Percentiles rank a stretch among this genome's conserved stretches.
Evolutionary conservation across 2,888 invertebrate species (phyloP).

Genomic region (Eudasyphora cyanicolor): DNA sequence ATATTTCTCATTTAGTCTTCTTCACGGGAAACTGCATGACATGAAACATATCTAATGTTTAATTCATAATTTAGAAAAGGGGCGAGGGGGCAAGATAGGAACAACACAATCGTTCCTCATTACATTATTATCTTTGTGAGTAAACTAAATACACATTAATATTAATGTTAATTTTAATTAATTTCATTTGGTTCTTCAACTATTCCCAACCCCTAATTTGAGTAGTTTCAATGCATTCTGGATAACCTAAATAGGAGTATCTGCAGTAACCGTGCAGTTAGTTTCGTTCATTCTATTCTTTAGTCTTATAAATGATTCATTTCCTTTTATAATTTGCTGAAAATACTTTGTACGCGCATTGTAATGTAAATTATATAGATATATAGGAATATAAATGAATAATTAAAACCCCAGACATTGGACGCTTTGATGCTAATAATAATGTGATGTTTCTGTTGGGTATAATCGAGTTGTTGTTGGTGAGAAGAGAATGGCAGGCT

Average conservation of each 20-base stretch:
- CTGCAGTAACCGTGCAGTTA: conserved; percentile 10
- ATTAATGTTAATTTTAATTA: conserved; percentile 22
- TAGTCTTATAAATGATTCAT: conserved; percentile 45
- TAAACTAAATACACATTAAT: background rate
- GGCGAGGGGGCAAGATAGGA: background rate
- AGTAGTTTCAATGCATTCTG: background rate
- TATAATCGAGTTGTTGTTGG: background rate
- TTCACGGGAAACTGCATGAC: background rate
- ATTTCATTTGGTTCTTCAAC: background rate
- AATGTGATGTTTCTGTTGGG: background rate
- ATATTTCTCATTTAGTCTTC: background rate
- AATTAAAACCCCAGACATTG: background rate
- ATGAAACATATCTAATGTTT: background rate
- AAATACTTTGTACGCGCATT: background rate
- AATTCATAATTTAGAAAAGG: background rate
- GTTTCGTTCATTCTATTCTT: conserved; percentile 2
- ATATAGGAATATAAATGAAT: background rate
- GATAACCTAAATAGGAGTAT: conserved; percentile 25
- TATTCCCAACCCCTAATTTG: background rate
- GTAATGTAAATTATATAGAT: conserved; percentile 2
- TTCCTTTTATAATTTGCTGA: conserved; percentile 29
- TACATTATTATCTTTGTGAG: background rate
- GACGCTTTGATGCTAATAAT: conserved; percentile 2
- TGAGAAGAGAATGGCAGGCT: background rate
- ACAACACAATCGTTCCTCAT: background rate